phyloP scores from a whole-genome alignment of 2,797 vertebrate species.

The Odontamblyopus rebecca region DNA sequence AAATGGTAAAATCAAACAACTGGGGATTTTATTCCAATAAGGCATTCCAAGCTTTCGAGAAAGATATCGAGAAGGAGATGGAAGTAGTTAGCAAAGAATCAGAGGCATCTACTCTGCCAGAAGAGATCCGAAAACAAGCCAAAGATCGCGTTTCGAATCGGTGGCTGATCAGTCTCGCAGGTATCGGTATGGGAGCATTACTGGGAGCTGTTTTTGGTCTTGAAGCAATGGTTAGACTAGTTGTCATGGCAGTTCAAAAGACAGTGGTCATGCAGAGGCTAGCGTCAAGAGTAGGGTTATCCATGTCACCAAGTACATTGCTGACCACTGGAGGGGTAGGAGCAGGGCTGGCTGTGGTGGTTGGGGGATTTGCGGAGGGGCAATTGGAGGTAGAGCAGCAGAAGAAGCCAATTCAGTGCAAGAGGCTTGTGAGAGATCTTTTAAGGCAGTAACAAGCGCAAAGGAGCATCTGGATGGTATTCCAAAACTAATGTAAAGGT shows the following conservation, averaged over 20 bases:
- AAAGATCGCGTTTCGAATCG: background rate
- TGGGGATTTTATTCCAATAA: conserved; percentile 47
- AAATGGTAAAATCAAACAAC: conserved; percentile 29
- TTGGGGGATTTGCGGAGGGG: conserved; percentile 1
- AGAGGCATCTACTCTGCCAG: background rate
- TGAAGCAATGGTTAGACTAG: accelerated
- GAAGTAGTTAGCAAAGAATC: background rate
- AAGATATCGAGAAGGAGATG: conserved; percentile 20
- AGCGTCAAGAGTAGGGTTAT: accelerated
- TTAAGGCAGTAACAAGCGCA: background rate
- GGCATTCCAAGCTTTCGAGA: conserved; percentile 19
- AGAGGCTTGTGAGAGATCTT: background rate
- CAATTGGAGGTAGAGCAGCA: background rate
- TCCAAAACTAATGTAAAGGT: background rate
- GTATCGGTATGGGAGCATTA: conserved; percentile 16
- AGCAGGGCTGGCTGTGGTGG: accelerated
- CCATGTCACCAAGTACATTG: background rate
- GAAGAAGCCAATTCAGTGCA: background rate
- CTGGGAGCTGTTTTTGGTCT: conserved; percentile 31
- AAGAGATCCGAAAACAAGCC: conserved; percentile 31
- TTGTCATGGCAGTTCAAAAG: background rate
- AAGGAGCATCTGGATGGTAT: background rate
- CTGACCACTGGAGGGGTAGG: accelerated
- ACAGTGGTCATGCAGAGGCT: accelerated
- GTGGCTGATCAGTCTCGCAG: conserved; percentile 16